Conservation (phyloP, 2,888 invertebrate species). For the Emmelina monodactyla region DNA sequence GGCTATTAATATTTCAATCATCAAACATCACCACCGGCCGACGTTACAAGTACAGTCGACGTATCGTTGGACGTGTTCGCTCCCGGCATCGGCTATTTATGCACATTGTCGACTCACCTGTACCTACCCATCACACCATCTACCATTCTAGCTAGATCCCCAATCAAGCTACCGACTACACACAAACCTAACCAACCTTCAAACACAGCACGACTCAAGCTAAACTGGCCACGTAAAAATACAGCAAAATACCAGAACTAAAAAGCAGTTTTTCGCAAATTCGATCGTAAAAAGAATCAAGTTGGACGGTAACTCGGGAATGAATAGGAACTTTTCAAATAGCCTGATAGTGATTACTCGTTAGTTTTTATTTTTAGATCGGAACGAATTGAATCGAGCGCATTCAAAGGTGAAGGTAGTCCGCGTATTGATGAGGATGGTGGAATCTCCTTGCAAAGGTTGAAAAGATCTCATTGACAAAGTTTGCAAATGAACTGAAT, state of each 20-base stretch:
- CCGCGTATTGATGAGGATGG: no score
- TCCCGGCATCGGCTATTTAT: slow-evolving; percentile 59
- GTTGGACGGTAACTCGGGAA: slow-evolving; percentile 39
- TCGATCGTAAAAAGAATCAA: slow-evolving; percentile 32
- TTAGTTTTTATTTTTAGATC: slow-evolving; percentile 24
- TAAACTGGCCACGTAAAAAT: slow-evolving; percentile 25
- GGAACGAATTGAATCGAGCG: slow-evolving; percentile 18
- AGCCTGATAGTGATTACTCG: slow-evolving; percentile 31
- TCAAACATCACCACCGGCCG: no score
- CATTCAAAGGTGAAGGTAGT: no score
- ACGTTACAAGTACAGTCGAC: no score
- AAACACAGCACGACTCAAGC: slow-evolving; percentile 16
- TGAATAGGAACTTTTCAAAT: slow-evolving; percentile 45
- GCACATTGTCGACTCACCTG: slow-evolving; percentile 45
- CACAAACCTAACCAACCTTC: neutral
- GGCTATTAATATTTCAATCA: no score
- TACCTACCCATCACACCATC: slow-evolving; percentile 8
- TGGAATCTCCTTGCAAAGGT: no score
- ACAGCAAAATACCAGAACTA: no score
- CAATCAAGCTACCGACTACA: neutral
- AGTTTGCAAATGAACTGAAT: no score
- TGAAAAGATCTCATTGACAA: no score
- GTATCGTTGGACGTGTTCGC: slow-evolving; percentile 62
- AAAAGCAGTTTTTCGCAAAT: slow-evolving; percentile 35
- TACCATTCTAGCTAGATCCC: neutral